Base-by-base conservation (phyloP, 2,888 invertebrate species). In the Drosophila cognata region DNA sequence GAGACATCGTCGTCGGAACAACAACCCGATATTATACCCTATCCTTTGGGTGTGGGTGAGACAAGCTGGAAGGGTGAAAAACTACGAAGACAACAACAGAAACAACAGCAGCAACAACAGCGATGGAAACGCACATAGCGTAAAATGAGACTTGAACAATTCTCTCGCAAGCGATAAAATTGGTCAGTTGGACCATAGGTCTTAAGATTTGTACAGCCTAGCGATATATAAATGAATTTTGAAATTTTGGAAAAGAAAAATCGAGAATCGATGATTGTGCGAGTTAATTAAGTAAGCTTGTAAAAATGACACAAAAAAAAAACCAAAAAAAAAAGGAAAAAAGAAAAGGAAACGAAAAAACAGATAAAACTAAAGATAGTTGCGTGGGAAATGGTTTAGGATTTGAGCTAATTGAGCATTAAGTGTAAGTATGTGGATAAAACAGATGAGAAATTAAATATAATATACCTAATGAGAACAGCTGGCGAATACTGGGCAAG, bases 21-120 rank as follows among this genome's bases (percentile, higher is more conserved):
- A 70, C 92, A 91, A 64, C 91, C 92, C 55, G 91, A 91, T 73
- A 91, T 91, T 29, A 92, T 91, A 86, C 91, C 91, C 68, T 91
- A 91, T 87, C 92, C 91, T 51, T 76, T 91, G 48, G 72, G 88
- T 61, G 84, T 88, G 65, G 90, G 82, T 56, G 81, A 80, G 72
- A 85, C 81, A 57, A 84, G 79, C 68, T 88, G 72, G 89, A 78
- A 70, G 61, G 79, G 78, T 66, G 84, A 79, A 33, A 87, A 84
- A 33, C 71, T 63, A 21, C 80, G 77, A 16, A 63, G 77, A 57
- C 59, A 84, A 60, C 66, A 79, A 50, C 59, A 82, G 61, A 58
- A 78, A 5, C 35, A 71, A 46, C 36, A 75, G 10, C 31, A 31
- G 2, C 8, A 79, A 46, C 48, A 52, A 51, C 38, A 57, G 52